Evolutionary conservation across 2,888 invertebrate species (phyloP).

Genomic region (Capitulum mitella): DNA sequence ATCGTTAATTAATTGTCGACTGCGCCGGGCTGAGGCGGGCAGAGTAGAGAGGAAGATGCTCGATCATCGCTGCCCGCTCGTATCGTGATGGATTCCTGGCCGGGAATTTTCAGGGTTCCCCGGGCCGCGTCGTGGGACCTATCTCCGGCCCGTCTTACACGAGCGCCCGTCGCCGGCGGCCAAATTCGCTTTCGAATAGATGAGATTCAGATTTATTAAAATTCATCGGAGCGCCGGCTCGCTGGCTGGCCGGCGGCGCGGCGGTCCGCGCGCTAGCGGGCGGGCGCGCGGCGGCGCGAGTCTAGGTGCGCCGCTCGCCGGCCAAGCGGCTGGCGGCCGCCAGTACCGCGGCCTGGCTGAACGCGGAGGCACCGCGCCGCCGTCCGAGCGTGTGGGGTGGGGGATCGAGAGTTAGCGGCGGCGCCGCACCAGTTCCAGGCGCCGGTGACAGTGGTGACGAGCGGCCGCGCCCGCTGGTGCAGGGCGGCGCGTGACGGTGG

Average conservation of each 20-base stretch:
- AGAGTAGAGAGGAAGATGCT: too few relatives aligned
- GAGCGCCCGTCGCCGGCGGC: neutral
- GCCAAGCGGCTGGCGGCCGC: neutral
- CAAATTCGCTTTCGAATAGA: neutral
- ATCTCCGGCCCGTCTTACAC: neutral
- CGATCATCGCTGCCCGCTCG: too few relatives aligned
- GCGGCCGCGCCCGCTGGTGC: neutral
- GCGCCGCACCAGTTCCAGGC: too few relatives aligned
- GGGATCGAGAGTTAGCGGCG: neutral
- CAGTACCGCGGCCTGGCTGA: neutral
- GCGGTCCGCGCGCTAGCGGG: neutral
- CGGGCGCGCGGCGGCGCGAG: neutral
- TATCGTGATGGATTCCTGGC: too few relatives aligned
- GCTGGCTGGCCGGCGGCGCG: slow-evolving; percentile 5
- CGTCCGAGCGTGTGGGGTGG: neutral
- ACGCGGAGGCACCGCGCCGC: neutral
- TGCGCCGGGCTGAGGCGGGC: neutral
- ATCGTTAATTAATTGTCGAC: neutral
- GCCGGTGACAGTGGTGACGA: too few relatives aligned
- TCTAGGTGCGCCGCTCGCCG: neutral
- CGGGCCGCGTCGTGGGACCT: neutral
- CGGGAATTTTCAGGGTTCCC: too few relatives aligned
- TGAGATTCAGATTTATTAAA: slow-evolving; percentile 12
- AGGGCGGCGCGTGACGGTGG: neutral
- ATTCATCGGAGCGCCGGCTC: neutral